Evolutionary conservation across 2,797 vertebrate genomes (phyloP).

Genomic region (Notolabrus celidotus): DNA sequence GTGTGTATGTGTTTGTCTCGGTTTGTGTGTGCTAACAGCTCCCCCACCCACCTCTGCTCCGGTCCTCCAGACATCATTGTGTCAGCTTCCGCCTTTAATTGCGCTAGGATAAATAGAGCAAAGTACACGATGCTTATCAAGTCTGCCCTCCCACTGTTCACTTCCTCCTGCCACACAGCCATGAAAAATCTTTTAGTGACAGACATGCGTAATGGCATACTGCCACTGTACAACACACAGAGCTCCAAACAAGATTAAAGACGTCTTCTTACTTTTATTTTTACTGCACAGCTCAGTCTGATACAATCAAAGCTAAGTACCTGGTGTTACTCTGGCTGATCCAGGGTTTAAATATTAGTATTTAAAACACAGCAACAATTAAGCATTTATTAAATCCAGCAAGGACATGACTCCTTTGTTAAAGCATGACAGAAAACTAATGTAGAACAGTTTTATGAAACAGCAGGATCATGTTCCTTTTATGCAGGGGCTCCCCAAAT

Average conservation of each 20-base stretch:
- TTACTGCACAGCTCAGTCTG: no score
- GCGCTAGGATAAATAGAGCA: slow-evolving; percentile 87
- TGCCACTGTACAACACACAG: slow-evolving; percentile 22
- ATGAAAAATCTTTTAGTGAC: slow-evolving; percentile 51
- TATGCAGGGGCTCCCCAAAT: no score
- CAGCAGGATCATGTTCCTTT: neutral
- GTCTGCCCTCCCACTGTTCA: slow-evolving; percentile 82
- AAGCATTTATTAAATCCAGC: neutral
- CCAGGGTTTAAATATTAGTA: neutral
- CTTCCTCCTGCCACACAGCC: slow-evolving; percentile 76
- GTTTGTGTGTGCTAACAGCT: slow-evolving; percentile 60
- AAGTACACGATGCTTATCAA: slow-evolving; percentile 87
- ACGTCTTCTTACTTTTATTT: neutral
- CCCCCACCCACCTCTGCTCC: slow-evolving; percentile 71
- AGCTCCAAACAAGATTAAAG: neutral
- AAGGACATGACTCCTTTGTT: neutral
- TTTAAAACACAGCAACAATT: neutral
- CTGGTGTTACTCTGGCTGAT: neutral
- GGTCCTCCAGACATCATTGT: slow-evolving; percentile 84
- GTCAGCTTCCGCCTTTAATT: slow-evolving; percentile 89
- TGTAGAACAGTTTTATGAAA: no score
- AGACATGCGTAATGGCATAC: slow-evolving; percentile 35
- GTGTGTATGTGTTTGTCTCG: slow-evolving; percentile 21
- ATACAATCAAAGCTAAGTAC: neutral
- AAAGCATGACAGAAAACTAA: neutral